Evolutionary conservation across 2,113 vertebrate species (phyloP), one percentile per base, ranked within the genome.

Genomic region (Microtus montanus): DNA sequence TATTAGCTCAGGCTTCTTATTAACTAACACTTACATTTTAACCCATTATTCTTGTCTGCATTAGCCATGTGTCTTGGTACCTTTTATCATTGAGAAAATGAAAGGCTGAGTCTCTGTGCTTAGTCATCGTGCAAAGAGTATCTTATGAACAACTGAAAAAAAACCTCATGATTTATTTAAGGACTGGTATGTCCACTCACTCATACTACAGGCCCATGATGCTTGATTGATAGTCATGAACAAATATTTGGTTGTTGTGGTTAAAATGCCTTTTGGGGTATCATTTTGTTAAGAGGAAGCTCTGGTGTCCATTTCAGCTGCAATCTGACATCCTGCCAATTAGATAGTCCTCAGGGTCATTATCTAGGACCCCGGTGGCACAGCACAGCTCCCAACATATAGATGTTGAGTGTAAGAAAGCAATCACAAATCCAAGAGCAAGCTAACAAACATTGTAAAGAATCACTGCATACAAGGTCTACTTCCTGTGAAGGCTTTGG

Each of bases 331-430:
- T 73, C 15, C 5, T 61, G 1, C 22, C 58, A 8, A 52, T 90
- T 19, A 73, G 0, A 1, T 6, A 6, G 2, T n/a, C 54, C 68
- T 49, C 49, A 1, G 33, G 28, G 28, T 30, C n/a, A 7, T 20
- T 44, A 52, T 0, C 17, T 79, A 24, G 74, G 0, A 20, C 20
- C 7, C 0, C 0, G 5, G 20, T 15, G 38, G 61, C 89, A 63
- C 2, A 24, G 1, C 64, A 38, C 3, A 70, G 22, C 44, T 82
- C 22, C 33, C 71, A 41, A 2, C 6, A 33, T 10, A 24, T 22
- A 83, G 71, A 26, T n/a, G 26, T 64, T 8, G 24, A 4, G 38
- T 58, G 44, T 75, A 49, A 83, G 7, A 79, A 86, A 71, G 61
- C 15, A 82, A 77, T 20, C n/a, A 88, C 74, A 41, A 10, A 63